Percentiles rank a stretch among this genome's conserved stretches.
These are phyloP conservation scores for Scotopteryx bipunctaria DNA, from an alignment of 2,888 invertebrate species.

Conservation along the genomic window DNA sequence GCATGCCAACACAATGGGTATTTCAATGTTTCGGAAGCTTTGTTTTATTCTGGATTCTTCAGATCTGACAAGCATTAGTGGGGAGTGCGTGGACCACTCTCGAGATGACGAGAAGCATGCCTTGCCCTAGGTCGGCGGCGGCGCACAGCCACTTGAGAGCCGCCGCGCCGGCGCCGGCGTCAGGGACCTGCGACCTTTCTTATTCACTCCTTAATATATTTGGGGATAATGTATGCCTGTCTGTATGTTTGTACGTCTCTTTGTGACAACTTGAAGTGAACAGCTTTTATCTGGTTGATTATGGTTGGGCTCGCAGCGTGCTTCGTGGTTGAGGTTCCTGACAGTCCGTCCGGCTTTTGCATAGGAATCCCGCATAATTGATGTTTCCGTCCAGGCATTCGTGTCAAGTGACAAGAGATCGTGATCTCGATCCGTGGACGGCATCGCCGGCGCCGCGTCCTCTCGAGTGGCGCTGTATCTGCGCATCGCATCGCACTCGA, in stretches of 20 bases:
- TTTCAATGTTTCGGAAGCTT: background rate
- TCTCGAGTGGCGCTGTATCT: constrained; percentile 33
- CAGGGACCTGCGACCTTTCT: constrained; percentile 11
- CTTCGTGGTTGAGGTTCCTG: background rate
- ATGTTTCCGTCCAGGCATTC: constrained; percentile 16
- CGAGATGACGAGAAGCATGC: constrained; percentile 23
- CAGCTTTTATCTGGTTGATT: background rate
- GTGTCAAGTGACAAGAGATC: constrained; percentile 11
- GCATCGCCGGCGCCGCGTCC: background rate
- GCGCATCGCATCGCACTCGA: constrained; percentile 59
- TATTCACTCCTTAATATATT: background rate
- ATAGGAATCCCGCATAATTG: constrained; percentile 12
- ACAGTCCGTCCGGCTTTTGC: constrained; percentile 6
- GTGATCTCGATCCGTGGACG: background rate
- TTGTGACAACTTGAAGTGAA: background rate
- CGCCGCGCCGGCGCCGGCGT: constrained; percentile 39
- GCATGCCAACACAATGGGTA: background rate
- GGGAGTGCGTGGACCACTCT: constrained; percentile 19
- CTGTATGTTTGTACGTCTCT: too few species aligned
- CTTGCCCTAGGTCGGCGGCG: constrained; percentile 19
- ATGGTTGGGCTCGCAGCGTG: background rate
- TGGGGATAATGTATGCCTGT: background rate
- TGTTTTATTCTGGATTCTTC: background rate
- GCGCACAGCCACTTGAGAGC: constrained; percentile 53
- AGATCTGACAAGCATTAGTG: constrained; percentile 20